Conservation (phyloP, 2,888 invertebrate genomes). For the Melipona beecheii region DNA sequence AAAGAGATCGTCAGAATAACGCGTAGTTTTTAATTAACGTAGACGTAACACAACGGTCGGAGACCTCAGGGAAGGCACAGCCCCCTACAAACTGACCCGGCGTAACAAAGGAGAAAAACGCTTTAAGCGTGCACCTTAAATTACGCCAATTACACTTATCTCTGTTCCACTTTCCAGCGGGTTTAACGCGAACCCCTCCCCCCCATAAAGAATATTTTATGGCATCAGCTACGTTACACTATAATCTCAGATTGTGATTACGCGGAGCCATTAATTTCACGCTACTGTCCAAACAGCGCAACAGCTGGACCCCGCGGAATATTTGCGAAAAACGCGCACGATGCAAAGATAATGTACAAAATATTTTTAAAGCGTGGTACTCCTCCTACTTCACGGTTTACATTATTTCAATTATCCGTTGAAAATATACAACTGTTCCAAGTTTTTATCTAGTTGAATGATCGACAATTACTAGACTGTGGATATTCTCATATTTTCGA, state of each 20-base stretch:
- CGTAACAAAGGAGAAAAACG: neutral
- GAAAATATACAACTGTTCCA: no score
- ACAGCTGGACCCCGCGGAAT: no score
- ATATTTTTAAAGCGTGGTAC: no score
- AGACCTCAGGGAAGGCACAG: neutral
- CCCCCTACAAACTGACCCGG: neutral
- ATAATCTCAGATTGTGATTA: neutral
- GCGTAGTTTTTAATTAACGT: neutral
- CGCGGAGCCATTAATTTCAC: slow-evolving; percentile 1
- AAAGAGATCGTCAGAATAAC: no score
- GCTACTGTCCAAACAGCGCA: neutral
- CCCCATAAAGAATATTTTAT: neutral
- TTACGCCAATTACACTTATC: slow-evolving; percentile 13
- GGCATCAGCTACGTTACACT: neutral
- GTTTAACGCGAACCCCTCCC: neutral
- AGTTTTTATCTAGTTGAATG: no score
- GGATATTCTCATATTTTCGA: no score
- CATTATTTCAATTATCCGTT: no score
- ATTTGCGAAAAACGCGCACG: no score
- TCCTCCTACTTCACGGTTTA: no score
- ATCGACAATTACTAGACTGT: no score
- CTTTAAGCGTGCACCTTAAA: slow-evolving; percentile 8
- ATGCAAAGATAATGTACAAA: no score
- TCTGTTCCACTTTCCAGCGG: neutral
- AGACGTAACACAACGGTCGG: neutral